Conservation (phyloP, 2,797 vertebrate species). For the Smutsia gigantea region DNA sequence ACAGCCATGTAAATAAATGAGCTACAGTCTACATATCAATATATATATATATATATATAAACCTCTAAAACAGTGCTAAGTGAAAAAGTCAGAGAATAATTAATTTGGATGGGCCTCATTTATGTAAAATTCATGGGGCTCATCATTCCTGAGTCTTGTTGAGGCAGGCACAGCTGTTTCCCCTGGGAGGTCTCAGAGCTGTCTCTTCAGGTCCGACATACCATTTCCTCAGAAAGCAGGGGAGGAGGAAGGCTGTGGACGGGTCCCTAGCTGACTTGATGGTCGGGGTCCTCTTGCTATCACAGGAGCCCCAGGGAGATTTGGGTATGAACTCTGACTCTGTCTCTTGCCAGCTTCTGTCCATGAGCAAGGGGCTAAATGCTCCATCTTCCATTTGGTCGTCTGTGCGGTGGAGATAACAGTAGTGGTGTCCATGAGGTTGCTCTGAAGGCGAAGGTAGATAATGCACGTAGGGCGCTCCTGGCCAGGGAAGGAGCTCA, state of each 20-base stretch:
- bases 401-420: background rate
- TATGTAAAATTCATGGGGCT: background rate
- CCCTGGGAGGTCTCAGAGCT: background rate
- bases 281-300: background rate
- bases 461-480: background rate
- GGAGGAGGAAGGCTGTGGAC: background rate
- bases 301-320: background rate
- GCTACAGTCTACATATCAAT: background rate
- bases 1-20: background rate
- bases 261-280: background rate
- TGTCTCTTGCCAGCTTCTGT: background rate
- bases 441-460: background rate
- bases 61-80: background rate
- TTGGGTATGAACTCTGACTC: background rate
- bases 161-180: background rate
- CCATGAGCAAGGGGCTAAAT: background rate
- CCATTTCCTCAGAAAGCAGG: background rate
- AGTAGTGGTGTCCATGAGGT: background rate
- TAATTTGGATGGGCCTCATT: background rate
- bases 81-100: background rate
- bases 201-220: background rate
- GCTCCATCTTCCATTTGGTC: background rate
- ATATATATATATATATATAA: no score
- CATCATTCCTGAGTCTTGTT: background rate
- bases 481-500: background rate